These are phyloP conservation scores for Bolinopsis microptera DNA, from an alignment of 37 sponge, comb jelly and placozoan species.

Conservation along the genomic window DNA sequence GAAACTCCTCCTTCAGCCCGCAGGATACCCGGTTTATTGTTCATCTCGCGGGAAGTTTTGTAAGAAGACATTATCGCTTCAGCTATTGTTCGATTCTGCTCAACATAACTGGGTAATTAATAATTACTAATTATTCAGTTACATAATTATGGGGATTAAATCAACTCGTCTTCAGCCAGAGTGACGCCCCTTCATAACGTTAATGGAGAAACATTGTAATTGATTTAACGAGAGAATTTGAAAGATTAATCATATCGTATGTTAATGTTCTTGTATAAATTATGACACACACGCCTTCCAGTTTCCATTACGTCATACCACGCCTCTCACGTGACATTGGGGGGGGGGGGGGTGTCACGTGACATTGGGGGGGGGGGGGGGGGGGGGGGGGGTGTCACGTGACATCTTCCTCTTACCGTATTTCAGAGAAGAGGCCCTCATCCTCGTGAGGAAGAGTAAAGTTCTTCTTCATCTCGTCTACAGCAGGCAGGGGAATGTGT, in stretches of 20 bases:
- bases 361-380: no score
- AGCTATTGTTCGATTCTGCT: conserved; percentile 32
- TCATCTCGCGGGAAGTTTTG: conserved; percentile 62
- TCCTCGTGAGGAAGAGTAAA: conserved; percentile 61
- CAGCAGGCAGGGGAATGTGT: conserved; percentile 52
- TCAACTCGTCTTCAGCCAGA: no score
- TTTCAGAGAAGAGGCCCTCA: conserved; percentile 36
- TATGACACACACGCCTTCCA: no score
- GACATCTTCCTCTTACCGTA: neutral
- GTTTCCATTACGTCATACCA: no score
- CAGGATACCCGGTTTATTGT: conserved; percentile 58
- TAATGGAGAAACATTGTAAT: no score
- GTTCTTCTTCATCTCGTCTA: conserved; percentile 66
- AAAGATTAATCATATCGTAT: no score
- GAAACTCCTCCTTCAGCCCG: neutral
- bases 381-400: no score
- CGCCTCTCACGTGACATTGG: no score
- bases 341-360: no score
- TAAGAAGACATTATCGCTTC: conserved; percentile 51
- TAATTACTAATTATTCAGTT: neutral
- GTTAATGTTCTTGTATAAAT: no score
- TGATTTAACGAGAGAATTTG: no score
- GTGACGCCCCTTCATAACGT: no score
- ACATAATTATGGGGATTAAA: neutral
- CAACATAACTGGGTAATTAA: conserved; percentile 26